phyloP scores from a whole-genome alignment of 2,888 invertebrate species.

The Proisotoma minuta region DNA sequence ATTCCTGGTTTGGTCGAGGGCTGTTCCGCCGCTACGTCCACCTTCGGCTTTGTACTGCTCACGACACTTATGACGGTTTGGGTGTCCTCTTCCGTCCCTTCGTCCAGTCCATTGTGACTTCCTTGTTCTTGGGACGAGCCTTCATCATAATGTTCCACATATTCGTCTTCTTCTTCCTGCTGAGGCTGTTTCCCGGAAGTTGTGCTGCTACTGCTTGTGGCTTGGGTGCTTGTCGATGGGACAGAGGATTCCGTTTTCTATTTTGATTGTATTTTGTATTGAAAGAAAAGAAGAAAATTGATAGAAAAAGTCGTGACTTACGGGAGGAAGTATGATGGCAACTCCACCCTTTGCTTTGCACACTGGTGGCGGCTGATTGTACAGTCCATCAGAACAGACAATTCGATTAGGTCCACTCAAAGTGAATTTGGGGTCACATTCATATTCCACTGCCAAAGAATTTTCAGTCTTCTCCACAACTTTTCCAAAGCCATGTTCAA shows the following conservation, averaged over 20 bases:
- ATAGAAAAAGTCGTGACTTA: neutral
- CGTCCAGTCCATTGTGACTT: conserved; percentile 16
- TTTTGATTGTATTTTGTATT: conserved; percentile 12
- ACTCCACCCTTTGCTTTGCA: conserved; percentile 53
- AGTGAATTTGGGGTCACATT: conserved; percentile 65
- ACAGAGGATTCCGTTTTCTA: conserved; percentile 4
- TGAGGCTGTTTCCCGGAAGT: conserved; percentile 13
- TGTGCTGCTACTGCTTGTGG: conserved; percentile 21
- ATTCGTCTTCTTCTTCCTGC: conserved; percentile 19
- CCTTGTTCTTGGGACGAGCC: conserved; percentile 9
- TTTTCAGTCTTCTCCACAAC: conserved; percentile 48
- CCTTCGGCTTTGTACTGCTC: neutral
- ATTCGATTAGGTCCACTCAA: conserved; percentile 65
- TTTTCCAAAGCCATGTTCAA: conserved; percentile 57
- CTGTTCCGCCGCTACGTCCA: neutral
- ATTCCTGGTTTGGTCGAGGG: neutral
- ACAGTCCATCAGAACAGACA: conserved; percentile 71
- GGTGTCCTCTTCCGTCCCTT: conserved; percentile 4
- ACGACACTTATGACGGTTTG: neutral
- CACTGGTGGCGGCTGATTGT: conserved; percentile 69
- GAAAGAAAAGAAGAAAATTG: neutral
- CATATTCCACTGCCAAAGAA: conserved; percentile 68
- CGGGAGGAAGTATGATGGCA: neutral
- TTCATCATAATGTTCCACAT: conserved; percentile 1
- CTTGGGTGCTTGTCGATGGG: neutral